These are phyloP conservation scores for Geotrupes spiniger DNA, from an alignment of 2,888 invertebrate genomes.

Conservation along the genomic window DNA sequence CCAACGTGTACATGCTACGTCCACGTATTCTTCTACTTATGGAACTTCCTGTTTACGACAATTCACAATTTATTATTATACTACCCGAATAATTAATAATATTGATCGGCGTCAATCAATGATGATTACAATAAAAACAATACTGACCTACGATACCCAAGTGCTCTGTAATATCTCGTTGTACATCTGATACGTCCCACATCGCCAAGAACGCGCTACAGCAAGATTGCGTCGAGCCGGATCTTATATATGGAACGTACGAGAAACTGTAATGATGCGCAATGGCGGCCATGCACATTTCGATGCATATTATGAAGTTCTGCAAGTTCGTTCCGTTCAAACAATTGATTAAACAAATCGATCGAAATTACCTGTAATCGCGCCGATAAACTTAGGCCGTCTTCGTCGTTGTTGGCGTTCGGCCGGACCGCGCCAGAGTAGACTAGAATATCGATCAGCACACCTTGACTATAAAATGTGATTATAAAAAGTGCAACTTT, in stretches of 20 bases:
- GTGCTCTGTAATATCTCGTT: constrained; percentile 89
- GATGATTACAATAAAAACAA: not conserved
- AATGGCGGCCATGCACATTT: constrained; percentile 95
- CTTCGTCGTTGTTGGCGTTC: constrained; percentile 67
- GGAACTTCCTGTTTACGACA: constrained; percentile 58
- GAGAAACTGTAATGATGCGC: constrained; percentile 96
- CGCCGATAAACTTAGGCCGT: constrained; percentile 72
- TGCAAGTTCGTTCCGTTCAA: constrained; percentile 50
- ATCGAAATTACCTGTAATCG: constrained; percentile 69
- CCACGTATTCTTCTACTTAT: constrained; percentile 75
- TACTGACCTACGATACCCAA: constrained; percentile 80
- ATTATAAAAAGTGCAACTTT: not conserved
- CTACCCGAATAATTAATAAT: no score
- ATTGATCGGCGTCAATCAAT: not conserved
- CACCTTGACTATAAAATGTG: constrained; percentile 72
- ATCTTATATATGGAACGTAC: constrained; percentile 77
- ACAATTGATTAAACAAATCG: constrained; percentile 8
- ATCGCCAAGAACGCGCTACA: constrained; percentile 84
- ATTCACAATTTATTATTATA: constrained; percentile 6
- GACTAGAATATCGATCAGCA: constrained; percentile 82
- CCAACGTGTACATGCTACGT: constrained; percentile 71
- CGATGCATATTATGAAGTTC: constrained; percentile 95
- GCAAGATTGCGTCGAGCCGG: constrained; percentile 52
- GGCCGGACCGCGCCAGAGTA: constrained; percentile 78
- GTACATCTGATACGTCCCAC: constrained; percentile 97